Evolutionary conservation across 1,140 invertebrate species (phyloP), one percentile per base, ranked within the genome.

Genomic region (Drosophila sucinea): DNA sequence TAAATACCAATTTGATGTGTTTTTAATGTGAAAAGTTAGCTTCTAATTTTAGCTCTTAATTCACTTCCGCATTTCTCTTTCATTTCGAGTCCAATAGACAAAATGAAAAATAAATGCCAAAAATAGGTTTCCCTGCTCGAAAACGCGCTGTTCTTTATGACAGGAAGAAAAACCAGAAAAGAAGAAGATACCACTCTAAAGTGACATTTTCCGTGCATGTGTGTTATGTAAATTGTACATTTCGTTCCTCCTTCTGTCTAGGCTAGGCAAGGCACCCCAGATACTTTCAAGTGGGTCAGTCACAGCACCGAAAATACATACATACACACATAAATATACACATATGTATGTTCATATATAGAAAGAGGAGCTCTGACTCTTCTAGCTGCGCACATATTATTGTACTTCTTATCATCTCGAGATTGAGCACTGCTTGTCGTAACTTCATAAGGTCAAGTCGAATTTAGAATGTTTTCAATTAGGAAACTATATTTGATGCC

Each of bases 81-180:
- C 66, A 77, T 77, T 77, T 55, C 66, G 40, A 77, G 55, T 44
- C 33, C 8, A 32, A 4, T 3, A 35, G 41, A 55, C 33, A 44
- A 60, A 60, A 76, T 30, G 55, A 38, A 51, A 27, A 51, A 27
- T n/a, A 51, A 51, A 51, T 51, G 44, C 73, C 73, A 77, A 77
- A 77, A 77, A 77, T 77, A 77, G 60, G 47, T 62, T 62, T 32
- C 10, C 8, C 57, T 27, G 61, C 25, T 65, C 7, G 44, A 27
- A 51, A 27, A 27, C 44, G 44, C 7, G 23, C 44, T 60, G 54
- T 77, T 76, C 73, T 77, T 77, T 76, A 77, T 77, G 73, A 70
- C 35, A 70, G 63, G 73, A 69, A 65, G 74, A 67, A 68, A 75
- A 64, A 38, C 8, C 8, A n/a, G 1, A 51, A 51, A 27, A 47